A percentile compares a stretch with the other conserved stretches of the same genome.
Evolutionary conservation across 2,797 vertebrate genomes (phyloP).

Genomic region (Odontamblyopus lacepedii): DNA sequence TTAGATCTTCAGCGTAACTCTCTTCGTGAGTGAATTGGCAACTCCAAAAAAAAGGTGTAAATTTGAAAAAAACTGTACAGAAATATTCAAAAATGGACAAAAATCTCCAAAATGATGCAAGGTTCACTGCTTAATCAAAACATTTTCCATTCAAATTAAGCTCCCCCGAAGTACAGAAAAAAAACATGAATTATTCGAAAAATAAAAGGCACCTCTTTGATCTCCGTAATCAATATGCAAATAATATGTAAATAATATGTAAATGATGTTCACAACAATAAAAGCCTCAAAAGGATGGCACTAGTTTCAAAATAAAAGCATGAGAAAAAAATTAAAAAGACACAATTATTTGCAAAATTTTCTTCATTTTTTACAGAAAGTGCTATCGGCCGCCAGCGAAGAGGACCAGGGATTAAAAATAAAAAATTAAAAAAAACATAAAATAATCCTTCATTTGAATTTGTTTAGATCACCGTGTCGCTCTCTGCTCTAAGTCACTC

Average conservation of each 20-base stretch:
- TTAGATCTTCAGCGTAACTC: not conserved
- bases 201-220: slow-evolving; percentile 71
- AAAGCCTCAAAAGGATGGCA: slow-evolving; percentile 48
- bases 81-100: slow-evolving; percentile 43
- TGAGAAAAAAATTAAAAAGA: slow-evolving; percentile 44
- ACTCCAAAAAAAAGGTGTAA: not conserved
- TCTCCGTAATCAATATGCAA: slow-evolving; percentile 43
- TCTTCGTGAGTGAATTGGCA: slow-evolving; percentile 2
- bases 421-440: slow-evolving; percentile 12
- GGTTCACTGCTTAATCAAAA: slow-evolving; percentile 79
- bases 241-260: slow-evolving; percentile 9
- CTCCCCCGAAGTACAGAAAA: slow-evolving; percentile 60
- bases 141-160: slow-evolving; percentile 62
- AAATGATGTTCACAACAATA: slow-evolving; percentile 26
- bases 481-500: not conserved
- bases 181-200: slow-evolving; percentile 32
- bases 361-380: slow-evolving; percentile 57
- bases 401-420: slow-evolving; percentile 62
- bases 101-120: slow-evolving; percentile 73
- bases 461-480: not conserved
- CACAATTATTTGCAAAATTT: slow-evolving; percentile 10
- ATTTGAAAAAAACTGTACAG: slow-evolving; percentile 12
- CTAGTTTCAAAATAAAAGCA: slow-evolving; percentile 55
- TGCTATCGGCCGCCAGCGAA: slow-evolving; percentile 56
- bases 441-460: slow-evolving; percentile 27